Conservation (phyloP, 2,113 vertebrate species). For the Pseudonaja textilis region DNA sequence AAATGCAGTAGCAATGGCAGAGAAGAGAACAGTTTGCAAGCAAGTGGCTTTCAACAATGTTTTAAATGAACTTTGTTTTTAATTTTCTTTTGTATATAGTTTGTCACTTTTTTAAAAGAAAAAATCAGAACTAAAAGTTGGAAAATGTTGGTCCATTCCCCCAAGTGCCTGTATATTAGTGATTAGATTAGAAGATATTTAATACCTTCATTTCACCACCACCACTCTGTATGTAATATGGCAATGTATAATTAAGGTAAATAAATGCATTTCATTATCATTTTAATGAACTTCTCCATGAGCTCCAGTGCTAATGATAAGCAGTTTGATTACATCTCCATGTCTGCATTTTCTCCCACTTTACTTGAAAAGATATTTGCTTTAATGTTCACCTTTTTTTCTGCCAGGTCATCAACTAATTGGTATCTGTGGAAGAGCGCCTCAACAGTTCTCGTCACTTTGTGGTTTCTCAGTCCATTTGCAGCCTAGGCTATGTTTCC, state of each 20-base stretch:
- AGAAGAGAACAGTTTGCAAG: background rate
- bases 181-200: background rate
- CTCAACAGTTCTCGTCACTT: background rate
- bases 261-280: background rate
- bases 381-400: background rate
- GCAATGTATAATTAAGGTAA: background rate
- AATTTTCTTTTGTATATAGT: background rate
- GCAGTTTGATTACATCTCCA: background rate
- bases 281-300: background rate
- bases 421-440: rapidly evolving
- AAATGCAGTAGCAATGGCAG: background rate
- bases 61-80: background rate
- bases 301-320: background rate
- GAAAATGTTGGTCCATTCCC: background rate
- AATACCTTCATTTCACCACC: background rate
- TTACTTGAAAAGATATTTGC: background rate
- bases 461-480: background rate
- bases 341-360: background rate
- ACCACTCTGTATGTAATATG: background rate
- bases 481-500: no score
- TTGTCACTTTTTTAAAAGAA: background rate
- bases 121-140: background rate
- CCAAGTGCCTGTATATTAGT: background rate
- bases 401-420: background rate
- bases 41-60: background rate